Conservation (phyloP, 2,113 vertebrate species). For the Sphaerodactylus townsendi region DNA sequence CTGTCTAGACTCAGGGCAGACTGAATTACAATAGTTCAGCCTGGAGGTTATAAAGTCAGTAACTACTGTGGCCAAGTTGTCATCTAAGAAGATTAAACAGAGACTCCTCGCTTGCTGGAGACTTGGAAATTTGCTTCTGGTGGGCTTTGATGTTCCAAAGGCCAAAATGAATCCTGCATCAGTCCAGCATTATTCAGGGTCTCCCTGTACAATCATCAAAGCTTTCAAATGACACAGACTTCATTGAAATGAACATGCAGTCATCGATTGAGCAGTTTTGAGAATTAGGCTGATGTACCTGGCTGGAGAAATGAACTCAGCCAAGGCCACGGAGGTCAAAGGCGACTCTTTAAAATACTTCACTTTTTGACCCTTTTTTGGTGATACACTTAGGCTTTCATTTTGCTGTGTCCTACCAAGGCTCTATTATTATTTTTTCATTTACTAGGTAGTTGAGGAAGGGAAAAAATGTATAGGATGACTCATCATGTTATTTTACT, state of each 20-base stretch:
- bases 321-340: not conserved
- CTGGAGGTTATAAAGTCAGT: conserved; percentile 44
- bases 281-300: not conserved
- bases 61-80: conserved; percentile 20
- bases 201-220: not conserved
- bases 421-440: not conserved
- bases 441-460: not conserved
- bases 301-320: not conserved
- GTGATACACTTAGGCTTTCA: conserved; percentile 24
- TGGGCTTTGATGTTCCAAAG: conserved; percentile 18
- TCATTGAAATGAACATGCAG: not conserved
- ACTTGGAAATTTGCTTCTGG: conserved; percentile 40
- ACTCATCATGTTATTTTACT: conserved; percentile 29
- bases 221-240: not conserved
- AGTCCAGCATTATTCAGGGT: not conserved
- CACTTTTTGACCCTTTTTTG: not conserved
- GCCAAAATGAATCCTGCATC: conserved; percentile 3
- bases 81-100: conserved; percentile 44
- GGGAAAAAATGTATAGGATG: not conserved
- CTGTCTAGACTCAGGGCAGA: conserved; percentile 34
- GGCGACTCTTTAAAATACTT: conserved; percentile 19
- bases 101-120: conserved; percentile 46
- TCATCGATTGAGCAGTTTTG: not conserved
- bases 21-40: conserved; percentile 45
- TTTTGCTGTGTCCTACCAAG: conserved; percentile 23